Conservation (phyloP, 2,113 vertebrate genomes). For the Melanocharis versteri region DNA sequence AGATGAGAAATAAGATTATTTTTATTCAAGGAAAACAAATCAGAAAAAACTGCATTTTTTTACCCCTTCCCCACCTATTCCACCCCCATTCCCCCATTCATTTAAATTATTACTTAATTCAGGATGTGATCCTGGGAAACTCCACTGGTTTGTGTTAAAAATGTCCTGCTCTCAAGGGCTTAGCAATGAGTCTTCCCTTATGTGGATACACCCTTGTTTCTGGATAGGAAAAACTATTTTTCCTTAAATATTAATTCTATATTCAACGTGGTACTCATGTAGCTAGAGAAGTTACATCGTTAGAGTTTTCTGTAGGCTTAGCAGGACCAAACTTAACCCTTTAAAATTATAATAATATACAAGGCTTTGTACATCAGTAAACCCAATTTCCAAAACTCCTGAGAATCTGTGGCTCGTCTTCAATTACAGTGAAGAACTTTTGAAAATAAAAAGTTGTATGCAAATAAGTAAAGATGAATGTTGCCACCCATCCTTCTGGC, state of each 20-base stretch:
- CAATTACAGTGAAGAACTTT: neutral
- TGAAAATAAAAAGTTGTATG: constrained; percentile 14
- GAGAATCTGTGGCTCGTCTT: neutral
- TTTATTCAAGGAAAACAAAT: neutral
- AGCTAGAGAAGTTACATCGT: neutral
- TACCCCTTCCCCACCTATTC: neutral
- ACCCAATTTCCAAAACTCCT: neutral
- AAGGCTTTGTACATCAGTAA: neutral
- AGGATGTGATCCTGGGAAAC: neutral
- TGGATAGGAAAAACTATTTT: neutral
- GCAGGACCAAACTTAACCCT: neutral
- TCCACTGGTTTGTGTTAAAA: neutral
- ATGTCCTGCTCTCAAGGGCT: neutral
- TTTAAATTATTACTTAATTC: neutral
- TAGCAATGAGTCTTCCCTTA: neutral
- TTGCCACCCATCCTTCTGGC: constrained; percentile 30
- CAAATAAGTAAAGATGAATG: neutral
- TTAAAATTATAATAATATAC: neutral
- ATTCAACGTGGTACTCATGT: neutral
- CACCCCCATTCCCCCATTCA: neutral
- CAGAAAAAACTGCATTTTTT: neutral
- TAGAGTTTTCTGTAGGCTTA: neutral
- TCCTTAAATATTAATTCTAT: neutral
- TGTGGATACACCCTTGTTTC: neutral
- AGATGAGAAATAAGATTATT: neutral